Base-by-base conservation (phyloP, 2,113 vertebrate species). In the Triplophysa tibetana region DNA sequence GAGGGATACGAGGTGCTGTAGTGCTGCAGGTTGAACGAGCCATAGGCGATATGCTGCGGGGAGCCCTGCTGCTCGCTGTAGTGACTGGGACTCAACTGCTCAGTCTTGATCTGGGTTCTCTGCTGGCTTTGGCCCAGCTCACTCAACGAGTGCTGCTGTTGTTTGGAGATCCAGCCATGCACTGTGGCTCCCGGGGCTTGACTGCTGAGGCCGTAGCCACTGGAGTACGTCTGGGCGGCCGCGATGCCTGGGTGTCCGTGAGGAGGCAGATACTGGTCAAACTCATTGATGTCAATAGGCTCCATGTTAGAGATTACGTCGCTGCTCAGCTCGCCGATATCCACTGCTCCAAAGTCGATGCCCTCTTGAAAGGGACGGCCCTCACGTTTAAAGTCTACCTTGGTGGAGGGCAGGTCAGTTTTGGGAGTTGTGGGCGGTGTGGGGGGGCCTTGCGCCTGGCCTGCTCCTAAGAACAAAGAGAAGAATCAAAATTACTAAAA, bases 231-330 rank as follows among this genome's bases (percentile, higher is more conserved):
- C 81, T 94, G 95, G 74, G 23, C 88, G 1, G 87, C 91, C 1
- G 90, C 89, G 70, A 92, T 88, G 13, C 94, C 95, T 0, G 95
- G 92, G 73, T 98, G 97, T 0, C 97, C 96, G 21, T 98, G 97
- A 65, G 96, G 95, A 0, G 98, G 98, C 74, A 99, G 93, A 89
- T 99, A 99, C 90, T 99, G 98, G 84, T 99, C 97, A 2, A 99
- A 99, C 85, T 99, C 98, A 0, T 97, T 96, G 41, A 99, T 96
- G 48, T 99, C 97, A 1, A 99, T 98, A 87, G 96, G 95, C 85
- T 97, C 97, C n/a, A 99, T 98, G 93, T 96, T 98, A 89, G 96
- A 98, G 92, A 99, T 99, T 90, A 99, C 97, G 1, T 99, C 97
- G 62, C 94, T 98, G 93, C 96, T 98, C 73, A 98, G 94, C 92